These are phyloP conservation scores for Tortrix viridana DNA, from an alignment of 2,888 invertebrate genomes.

Conservation along the genomic window DNA sequence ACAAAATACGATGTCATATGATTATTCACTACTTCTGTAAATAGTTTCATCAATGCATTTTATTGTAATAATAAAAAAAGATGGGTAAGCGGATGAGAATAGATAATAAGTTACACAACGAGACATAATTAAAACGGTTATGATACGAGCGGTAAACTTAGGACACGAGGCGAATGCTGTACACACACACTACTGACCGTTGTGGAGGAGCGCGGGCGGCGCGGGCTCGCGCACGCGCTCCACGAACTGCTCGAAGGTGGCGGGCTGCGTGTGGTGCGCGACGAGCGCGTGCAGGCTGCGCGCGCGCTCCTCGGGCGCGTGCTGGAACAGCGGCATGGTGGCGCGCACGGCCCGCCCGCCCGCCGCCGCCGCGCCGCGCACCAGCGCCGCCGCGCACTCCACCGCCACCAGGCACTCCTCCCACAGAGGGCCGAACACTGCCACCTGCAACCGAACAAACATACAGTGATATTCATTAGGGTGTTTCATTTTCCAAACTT, in stretches of 20 bases:
- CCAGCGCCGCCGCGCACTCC: slow-evolving; percentile 90
- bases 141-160: too few relatives aligned
- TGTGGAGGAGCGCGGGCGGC: slow-evolving; percentile 39
- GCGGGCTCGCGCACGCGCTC: slow-evolving; percentile 68
- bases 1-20: too few relatives aligned
- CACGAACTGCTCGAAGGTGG: slow-evolving; percentile 94
- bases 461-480: too few relatives aligned
- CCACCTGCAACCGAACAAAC: slow-evolving; percentile 81
- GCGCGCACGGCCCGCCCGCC: slow-evolving; percentile 96
- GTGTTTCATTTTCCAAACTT: too few relatives aligned
- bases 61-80: too few relatives aligned
- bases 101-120: too few relatives aligned
- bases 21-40: too few relatives aligned
- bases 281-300: slow-evolving; percentile 93
- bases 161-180: not conserved
- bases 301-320: slow-evolving; percentile 96
- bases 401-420: slow-evolving; percentile 90
- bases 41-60: too few relatives aligned
- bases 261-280: slow-evolving; percentile 91
- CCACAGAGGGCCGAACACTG: slow-evolving; percentile 98
- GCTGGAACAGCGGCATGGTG: slow-evolving; percentile 94
- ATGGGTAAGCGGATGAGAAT: too few relatives aligned
- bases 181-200: not conserved
- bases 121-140: too few relatives aligned
- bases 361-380: slow-evolving; percentile 93